Evolutionary conservation across 2,888 invertebrate species (phyloP).

Genomic region (Heliconius sara): DNA sequence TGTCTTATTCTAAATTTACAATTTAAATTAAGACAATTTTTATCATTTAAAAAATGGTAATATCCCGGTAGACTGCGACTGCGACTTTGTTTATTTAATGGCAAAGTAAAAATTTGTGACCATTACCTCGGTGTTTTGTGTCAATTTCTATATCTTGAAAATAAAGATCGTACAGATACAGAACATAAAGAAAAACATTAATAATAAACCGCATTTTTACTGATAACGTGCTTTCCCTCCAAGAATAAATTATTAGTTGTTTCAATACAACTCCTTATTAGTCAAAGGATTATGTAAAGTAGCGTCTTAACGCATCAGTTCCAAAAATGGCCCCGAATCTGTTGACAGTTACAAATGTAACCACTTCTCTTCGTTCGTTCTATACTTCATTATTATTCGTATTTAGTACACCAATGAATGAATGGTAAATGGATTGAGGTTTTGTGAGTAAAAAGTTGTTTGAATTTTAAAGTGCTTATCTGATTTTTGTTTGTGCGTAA

Average conservation of each 20-base stretch:
- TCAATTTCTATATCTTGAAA: not conserved
- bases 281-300: conserved; percentile 52
- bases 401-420: conserved; percentile 48
- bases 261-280: conserved; percentile 41
- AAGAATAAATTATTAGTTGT: conserved; percentile 36
- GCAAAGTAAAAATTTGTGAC: too few species aligned
- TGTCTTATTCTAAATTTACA: too few species aligned
- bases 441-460: conserved; percentile 35
- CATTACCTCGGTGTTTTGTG: too few species aligned
- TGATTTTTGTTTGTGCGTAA: conserved; percentile 6
- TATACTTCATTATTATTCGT: conserved; percentile 50
- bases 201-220: conserved; percentile 14
- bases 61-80: too few species aligned
- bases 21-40: too few species aligned
- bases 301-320: conserved; percentile 49
- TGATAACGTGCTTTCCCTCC: not conserved
- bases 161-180: not conserved
- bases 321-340: conserved; percentile 50
- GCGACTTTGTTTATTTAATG: too few species aligned
- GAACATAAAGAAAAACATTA: conserved; percentile 2
- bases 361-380: conserved; percentile 38
- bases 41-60: too few species aligned
- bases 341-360: conserved; percentile 61
- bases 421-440: conserved; percentile 46
- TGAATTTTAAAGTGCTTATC: conserved; percentile 29